Conservation (phyloP, 2,797 vertebrate genomes). For the Phoxinus dragarum region DNA sequence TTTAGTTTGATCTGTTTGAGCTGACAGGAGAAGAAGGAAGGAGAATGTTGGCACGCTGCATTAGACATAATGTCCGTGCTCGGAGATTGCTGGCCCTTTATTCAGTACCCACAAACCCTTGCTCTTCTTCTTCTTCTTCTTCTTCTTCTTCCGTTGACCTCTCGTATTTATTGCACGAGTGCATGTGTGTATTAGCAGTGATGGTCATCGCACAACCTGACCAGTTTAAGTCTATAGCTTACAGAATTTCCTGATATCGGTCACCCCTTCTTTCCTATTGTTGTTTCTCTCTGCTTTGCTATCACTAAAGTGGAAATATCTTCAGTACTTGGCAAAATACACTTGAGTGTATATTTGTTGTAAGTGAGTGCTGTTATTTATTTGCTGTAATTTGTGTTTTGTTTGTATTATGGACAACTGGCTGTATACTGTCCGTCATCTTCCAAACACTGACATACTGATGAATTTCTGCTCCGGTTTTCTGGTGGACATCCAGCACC, state of each 20-base stretch:
- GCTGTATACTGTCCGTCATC: background rate
- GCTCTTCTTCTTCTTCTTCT: slow-evolving; percentile 13
- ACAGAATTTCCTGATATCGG: background rate
- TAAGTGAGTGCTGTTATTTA: slow-evolving; percentile 15
- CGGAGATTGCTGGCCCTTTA: slow-evolving; percentile 11
- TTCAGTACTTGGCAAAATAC: background rate
- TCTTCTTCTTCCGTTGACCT: slow-evolving; percentile 15
- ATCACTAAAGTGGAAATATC: background rate
- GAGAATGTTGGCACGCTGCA: slow-evolving; percentile 26
- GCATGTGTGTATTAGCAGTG: background rate
- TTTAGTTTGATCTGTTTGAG: slow-evolving; percentile 20
- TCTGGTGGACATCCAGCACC: slow-evolving; percentile 9
- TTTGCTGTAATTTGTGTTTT: background rate
- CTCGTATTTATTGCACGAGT: slow-evolving; percentile 20
- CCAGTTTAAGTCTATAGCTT: background rate
- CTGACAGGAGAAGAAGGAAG: slow-evolving; percentile 20
- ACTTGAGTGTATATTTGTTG: background rate
- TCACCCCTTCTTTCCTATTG: background rate
- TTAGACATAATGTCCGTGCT: slow-evolving; percentile 39
- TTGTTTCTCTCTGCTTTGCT: background rate
- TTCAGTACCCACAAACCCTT: slow-evolving; percentile 11
- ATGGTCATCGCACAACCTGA: slow-evolving; percentile 14
- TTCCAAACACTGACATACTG: slow-evolving; percentile 23
- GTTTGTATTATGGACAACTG: background rate
- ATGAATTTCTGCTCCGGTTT: slow-evolving; percentile 14